Evolutionary conservation across 2,797 vertebrate genomes (phyloP).

Genomic region (Lepus oiostolus): DNA sequence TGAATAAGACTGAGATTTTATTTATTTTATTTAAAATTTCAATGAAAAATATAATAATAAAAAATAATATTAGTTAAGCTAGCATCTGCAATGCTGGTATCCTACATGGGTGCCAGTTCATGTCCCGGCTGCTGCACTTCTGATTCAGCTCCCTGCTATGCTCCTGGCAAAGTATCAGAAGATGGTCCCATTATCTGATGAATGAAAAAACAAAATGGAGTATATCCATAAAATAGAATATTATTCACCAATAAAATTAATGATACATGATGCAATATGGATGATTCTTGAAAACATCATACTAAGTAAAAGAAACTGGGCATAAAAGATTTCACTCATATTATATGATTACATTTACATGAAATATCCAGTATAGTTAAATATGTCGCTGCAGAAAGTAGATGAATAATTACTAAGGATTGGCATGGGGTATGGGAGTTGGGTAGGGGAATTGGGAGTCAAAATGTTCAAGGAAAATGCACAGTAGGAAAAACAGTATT

Average conservation of each 20-base stretch:
- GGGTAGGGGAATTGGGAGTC: background rate
- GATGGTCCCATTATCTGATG: background rate
- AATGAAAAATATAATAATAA: too few species aligned
- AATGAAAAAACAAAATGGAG: background rate
- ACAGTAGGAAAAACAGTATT: too few species aligned
- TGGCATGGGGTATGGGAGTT: background rate
- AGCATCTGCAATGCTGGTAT: too few species aligned
- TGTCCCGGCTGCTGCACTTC: too few species aligned
- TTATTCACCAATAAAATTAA: background rate
- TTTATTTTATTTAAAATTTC: too few species aligned
- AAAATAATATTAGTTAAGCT: too few species aligned
- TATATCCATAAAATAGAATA: background rate
- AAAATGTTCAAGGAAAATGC: too few species aligned
- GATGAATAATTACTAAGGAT: background rate
- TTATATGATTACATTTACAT: background rate
- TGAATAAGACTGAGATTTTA: too few species aligned
- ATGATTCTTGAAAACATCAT: constrained; percentile 1
- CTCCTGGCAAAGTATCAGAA: too few species aligned
- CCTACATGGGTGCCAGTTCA: too few species aligned
- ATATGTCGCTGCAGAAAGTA: background rate
- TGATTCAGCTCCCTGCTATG: too few species aligned
- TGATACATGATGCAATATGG: background rate
- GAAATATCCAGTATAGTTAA: constrained; percentile 32
- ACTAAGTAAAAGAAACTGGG: background rate
- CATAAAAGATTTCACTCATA: background rate